phyloP scores from a whole-genome alignment of 2,888 invertebrate species.

The Coleophora flavipennella region DNA sequence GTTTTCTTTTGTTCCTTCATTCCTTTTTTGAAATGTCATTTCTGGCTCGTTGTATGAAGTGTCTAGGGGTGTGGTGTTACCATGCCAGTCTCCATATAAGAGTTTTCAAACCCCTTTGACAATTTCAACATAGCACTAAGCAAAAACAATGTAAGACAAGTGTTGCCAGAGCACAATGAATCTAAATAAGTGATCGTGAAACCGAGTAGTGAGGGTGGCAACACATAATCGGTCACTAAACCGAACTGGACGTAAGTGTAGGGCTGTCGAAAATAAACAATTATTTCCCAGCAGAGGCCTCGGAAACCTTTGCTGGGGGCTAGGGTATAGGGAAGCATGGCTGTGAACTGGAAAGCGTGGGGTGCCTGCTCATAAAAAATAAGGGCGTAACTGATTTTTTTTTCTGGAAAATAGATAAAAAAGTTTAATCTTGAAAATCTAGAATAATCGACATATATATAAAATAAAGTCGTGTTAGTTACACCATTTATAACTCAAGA shows the following conservation, averaged over 20 bases:
- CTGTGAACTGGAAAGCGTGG: constrained; percentile 40
- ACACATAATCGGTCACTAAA: constrained; percentile 19
- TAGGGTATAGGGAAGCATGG: constrained; percentile 27
- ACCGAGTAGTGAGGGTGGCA: constrained; percentile 4
- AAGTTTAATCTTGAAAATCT: no score
- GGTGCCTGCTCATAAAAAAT: constrained; percentile 25
- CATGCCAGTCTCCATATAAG: no score
- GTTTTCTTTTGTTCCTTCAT: no score
- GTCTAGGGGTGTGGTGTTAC: no score
- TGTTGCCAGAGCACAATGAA: constrained; percentile 3
- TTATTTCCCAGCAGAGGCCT: constrained; percentile 48
- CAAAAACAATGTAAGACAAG: neutral
- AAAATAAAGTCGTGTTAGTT: no score
- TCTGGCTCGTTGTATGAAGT: no score
- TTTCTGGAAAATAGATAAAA: constrained; percentile 6
- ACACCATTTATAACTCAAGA: no score
- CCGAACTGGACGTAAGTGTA: constrained; percentile 39
- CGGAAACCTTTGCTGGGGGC: no score
- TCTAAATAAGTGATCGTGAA: constrained; percentile 5
- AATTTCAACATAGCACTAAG: no score
- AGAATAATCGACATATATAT: no score
- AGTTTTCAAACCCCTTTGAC: no score
- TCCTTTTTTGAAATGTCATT: no score
- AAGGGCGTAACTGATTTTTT: constrained; percentile 25
- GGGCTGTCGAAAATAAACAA: constrained; percentile 67